Evolutionary conservation across 2,888 invertebrate genomes (phyloP), one percentile per base, ranked within the genome.

Genomic region (Alcis repandata): DNA sequence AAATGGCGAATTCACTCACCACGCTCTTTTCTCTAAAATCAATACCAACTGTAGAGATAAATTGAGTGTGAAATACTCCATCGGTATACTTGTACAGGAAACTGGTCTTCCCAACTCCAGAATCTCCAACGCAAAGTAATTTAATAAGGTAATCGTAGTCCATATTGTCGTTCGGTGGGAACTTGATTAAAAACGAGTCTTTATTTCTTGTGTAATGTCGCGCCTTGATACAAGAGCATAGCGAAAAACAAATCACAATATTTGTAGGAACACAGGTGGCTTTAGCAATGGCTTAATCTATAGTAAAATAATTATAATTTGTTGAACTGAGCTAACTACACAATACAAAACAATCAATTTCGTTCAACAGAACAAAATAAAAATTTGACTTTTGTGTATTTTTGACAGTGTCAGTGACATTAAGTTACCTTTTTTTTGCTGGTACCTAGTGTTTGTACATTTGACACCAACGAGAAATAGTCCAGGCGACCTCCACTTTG

Each of bases 21-120:
- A 99, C 94, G 88, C 98, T 95, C 91, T 99, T 99, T 91, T 99
- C 99, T 84, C 98, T 95, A 88, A 99, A 99, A 92, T 99, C 99
- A 80, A 99, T 99, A 63, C 99, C 99, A 65, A 99, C 99, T 13
- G 99, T 99, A 3, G 99, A 98, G 77, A 98, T 98, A 87, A 99
- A 99, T 86, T 97, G 96, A 4, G 97, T 96, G 84, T 98, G 97
- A 88, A 99, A 99, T 22, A 95, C 95, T 59, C 97, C 98, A 90
- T 99, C 98, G 2, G 98, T 98, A 85, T 99, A 99, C 83, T 98
- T 98, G 87, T 97, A 98, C 17, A 99, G 94, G 81, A 99, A 98
- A 83, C 98, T 98, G 0, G 99, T 99, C 93, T 99, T 99, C 13
- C 99, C 99, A 58, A 99, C 99, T 36, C 98, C 98, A 0, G 98